Evolutionary conservation across 2,888 invertebrate genomes (phyloP).

Genomic region (Amaurobius ferox): DNA sequence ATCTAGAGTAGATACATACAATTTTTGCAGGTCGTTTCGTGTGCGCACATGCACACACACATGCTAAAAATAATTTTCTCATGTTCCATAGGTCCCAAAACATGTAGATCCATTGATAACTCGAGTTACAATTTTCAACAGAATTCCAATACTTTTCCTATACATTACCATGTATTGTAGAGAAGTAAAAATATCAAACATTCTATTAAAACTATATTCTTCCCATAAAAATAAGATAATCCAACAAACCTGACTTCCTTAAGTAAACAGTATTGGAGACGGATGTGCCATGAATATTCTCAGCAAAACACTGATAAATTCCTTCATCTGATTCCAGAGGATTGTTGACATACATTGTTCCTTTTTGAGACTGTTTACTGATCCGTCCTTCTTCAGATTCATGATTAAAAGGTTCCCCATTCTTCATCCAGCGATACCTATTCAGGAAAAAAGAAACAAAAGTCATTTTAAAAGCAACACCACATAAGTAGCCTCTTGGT

Average conservation of each 20-base stretch:
- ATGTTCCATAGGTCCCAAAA: too few species aligned
- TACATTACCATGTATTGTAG: too few species aligned
- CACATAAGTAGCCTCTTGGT: neutral
- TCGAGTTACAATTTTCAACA: too few species aligned
- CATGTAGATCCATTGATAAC: too few species aligned
- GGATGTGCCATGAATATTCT: constrained; percentile 82
- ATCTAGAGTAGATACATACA: too few species aligned
- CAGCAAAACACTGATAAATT: constrained; percentile 79
- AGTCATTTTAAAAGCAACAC: neutral
- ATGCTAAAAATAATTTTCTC: too few species aligned
- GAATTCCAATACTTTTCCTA: too few species aligned
- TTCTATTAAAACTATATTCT: too few species aligned
- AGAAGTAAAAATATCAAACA: too few species aligned
- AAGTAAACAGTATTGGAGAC: constrained; percentile 97
- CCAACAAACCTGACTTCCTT: constrained; percentile 83
- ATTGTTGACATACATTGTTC: constrained; percentile 91
- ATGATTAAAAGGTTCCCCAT: constrained; percentile 95
- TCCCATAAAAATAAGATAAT: neutral
- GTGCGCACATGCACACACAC: too few species aligned
- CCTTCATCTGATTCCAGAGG: constrained; percentile 93
- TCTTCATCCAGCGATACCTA: constrained; percentile 90
- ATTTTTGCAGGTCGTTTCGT: too few species aligned
- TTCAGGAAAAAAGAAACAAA: constrained; percentile 27
- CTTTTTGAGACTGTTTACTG: constrained; percentile 93
- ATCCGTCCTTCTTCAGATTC: constrained; percentile 95